Conservation (phyloP, 2,113 vertebrate species). For the Ptilonorhynchus violaceus region DNA sequence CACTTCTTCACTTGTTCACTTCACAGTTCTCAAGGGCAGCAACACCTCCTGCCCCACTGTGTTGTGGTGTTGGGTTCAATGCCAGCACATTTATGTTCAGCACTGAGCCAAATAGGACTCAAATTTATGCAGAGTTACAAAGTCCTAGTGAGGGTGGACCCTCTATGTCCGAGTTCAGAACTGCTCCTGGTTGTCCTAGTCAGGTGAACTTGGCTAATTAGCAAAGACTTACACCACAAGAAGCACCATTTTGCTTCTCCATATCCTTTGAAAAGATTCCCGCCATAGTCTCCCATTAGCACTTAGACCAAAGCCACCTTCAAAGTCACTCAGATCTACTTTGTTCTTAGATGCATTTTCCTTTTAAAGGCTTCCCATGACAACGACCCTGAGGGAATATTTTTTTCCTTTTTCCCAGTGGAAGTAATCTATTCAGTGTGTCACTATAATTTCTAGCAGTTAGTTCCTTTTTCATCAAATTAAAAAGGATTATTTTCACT, state of each 20-base stretch:
- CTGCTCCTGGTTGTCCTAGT: not conserved
- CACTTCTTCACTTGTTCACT: not conserved
- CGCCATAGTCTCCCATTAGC: not conserved
- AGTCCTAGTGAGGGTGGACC: not conserved
- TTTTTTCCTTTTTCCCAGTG: not conserved
- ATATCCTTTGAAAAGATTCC: not conserved
- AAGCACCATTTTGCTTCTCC: not conserved
- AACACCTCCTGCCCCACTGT: not conserved
- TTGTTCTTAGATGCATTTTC: not conserved
- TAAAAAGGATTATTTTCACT: slow-evolving; percentile 10
- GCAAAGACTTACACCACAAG: not conserved
- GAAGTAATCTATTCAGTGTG: not conserved
- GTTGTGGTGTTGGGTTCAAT: not conserved
- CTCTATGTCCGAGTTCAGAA: fast-evolving
- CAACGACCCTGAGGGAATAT: not conserved
- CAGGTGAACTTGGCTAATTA: not conserved
- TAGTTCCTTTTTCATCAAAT: not conserved
- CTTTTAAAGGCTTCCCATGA: not conserved
- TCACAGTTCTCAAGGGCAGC: not conserved
- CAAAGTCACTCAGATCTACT: not conserved
- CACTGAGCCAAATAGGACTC: not conserved
- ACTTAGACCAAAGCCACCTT: not conserved
- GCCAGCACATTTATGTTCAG: not conserved
- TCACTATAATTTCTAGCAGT: not conserved
- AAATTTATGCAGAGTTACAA: not conserved